Evolutionary conservation across 2,113 vertebrate species (phyloP), one percentile per base, ranked within the genome.

Genomic region (Scolopax mira): DNA sequence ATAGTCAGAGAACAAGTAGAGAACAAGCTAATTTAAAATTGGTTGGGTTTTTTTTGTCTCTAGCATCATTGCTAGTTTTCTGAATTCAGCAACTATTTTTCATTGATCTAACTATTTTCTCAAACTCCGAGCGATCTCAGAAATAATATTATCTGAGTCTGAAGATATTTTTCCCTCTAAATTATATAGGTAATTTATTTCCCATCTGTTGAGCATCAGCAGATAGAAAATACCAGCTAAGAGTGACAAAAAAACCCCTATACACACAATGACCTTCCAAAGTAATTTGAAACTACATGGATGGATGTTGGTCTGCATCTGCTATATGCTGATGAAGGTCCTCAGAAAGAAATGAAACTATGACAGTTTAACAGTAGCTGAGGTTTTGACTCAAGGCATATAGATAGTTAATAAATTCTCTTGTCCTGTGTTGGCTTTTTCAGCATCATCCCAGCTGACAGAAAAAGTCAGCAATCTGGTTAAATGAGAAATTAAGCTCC

Each of bases 41-140:
- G 6, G n/a, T n/a, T n/a, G n/a, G n/a, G n/a, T n/a, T n/a, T 0
- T 0, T 8, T 85, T 71, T 48, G 5, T 57, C 19, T 83, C 6
- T 72, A 61, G 4, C 3, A 86, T 33, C 2, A 25, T 10, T 16
- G 51, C 19, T 80, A 13, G 5, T 64, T 74, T 71, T 71, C 14
- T 61, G 22, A 42, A 55, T 80, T 77, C 44, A 39, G 24, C 9
- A 61, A 39, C 9, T 48, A 13, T 77, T 91, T 93, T 80, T 84
- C 28, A 52, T 44, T 69, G 9, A 51, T 72, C 22, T 46, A 42
- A 17, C 24, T 79, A 6, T 73, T 80, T 83, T 61, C 25, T 77
- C 27, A 89, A 23, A 9, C 5, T 55, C 39, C 2, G 5, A 81
- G 51, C 19, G 54, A 62, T 8, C 14, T 74, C 15, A 58, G 6